These are phyloP conservation scores for Platycheirus albimanus DNA, from an alignment of 2,888 invertebrate species.

Conservation along the genomic window DNA sequence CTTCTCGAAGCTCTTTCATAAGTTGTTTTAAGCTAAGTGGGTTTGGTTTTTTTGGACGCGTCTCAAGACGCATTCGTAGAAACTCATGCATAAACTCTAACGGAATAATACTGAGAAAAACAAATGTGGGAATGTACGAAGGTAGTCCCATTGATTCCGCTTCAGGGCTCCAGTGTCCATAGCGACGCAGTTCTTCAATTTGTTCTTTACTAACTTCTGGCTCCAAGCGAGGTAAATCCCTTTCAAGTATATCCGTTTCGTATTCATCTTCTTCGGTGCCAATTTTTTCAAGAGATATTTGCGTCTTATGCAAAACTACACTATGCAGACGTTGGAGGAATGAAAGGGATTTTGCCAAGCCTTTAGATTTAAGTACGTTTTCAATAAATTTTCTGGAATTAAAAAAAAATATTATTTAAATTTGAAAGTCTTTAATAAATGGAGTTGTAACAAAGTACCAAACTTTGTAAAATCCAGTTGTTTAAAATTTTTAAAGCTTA, in stretches of 20 bases:
- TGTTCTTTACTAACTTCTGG: conserved; percentile 81
- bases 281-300: conserved; percentile 87
- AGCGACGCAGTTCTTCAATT: conserved; percentile 82
- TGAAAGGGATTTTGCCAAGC: conserved; percentile 90
- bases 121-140: conserved; percentile 92
- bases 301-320: conserved; percentile 87
- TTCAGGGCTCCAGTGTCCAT: conserved; percentile 91
- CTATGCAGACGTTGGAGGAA: conserved; percentile 90
- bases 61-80: conserved; percentile 91
- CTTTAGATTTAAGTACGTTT: conserved; percentile 93
- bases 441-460: no score
- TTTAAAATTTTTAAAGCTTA: no score
- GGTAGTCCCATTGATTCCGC: conserved; percentile 91
- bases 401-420: conserved; percentile 4
- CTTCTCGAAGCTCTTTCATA: conserved; percentile 95
- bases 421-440: not conserved
- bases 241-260: conserved; percentile 83
- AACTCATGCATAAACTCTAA: conserved; percentile 97
- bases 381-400: conserved; percentile 90
- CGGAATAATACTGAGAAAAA: conserved; percentile 93
- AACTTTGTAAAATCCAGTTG: no score
- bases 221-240: conserved; percentile 81
- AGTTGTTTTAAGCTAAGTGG: conserved; percentile 93
- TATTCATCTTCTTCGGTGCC: conserved; percentile 80
- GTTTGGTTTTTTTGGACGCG: conserved; percentile 91